Conservation (phyloP, 2,113 vertebrate species). For the Caranx melampygus region DNA sequence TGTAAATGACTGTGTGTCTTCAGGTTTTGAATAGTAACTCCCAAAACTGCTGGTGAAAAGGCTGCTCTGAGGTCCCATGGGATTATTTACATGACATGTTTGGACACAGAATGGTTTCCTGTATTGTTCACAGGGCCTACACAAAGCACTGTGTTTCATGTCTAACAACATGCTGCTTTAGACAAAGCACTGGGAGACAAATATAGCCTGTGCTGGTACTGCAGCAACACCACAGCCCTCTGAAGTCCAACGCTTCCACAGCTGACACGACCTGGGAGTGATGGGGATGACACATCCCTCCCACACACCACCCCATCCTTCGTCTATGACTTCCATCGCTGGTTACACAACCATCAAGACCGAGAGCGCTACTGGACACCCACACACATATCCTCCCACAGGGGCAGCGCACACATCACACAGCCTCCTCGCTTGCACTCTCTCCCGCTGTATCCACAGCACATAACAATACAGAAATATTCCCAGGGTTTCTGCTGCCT, state of each 20-base stretch:
- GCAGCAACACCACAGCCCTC: slow-evolving; percentile 68
- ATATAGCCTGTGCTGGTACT: slow-evolving; percentile 72
- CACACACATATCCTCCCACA: slow-evolving; percentile 81
- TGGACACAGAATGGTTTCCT: slow-evolving; percentile 17
- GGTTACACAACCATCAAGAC: slow-evolving; percentile 82
- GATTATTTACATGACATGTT: slow-evolving; percentile 38
- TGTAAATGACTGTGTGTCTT: neutral
- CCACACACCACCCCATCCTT: slow-evolving; percentile 79
- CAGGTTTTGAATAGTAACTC: neutral
- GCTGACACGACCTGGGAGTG: slow-evolving; percentile 79
- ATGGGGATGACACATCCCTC: slow-evolving; percentile 84
- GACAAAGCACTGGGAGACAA: slow-evolving; percentile 70
- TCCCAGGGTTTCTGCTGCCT: slow-evolving; percentile 53
- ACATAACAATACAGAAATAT: slow-evolving; percentile 48
- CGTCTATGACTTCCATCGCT: slow-evolving; percentile 79
- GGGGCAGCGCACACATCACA: slow-evolving; percentile 64
- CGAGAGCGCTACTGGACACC: slow-evolving; percentile 79
- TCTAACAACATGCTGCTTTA: slow-evolving; percentile 37
- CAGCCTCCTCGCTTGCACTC: slow-evolving; percentile 54
- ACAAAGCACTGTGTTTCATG: slow-evolving; percentile 50
- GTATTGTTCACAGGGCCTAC: slow-evolving; percentile 43
- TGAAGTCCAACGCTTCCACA: slow-evolving; percentile 81
- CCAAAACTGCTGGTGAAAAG: slow-evolving; percentile 5
- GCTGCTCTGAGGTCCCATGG: neutral
- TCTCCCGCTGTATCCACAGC: slow-evolving; percentile 41